phyloP scores from a whole-genome alignment of 2,113 vertebrate genomes.

The Solenodon paradoxus region DNA sequence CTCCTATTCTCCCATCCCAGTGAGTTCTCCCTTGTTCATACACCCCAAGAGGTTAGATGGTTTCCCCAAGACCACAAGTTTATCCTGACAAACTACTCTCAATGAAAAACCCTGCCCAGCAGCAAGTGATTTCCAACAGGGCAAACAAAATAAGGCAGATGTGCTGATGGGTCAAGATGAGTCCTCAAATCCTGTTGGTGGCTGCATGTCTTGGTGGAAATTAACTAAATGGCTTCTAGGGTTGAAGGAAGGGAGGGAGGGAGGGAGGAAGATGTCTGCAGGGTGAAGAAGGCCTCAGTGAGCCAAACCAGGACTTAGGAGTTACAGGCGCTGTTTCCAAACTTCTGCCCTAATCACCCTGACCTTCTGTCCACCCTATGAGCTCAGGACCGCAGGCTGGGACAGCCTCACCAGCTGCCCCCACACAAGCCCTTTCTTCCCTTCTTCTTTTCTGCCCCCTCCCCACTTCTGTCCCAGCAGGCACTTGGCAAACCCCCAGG shows the following conservation, averaged over 20 bases:
- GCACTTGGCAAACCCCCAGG: conserved; percentile 39
- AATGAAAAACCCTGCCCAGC: neutral
- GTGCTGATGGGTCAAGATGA: neutral
- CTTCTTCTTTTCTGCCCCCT: neutral
- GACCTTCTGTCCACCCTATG: neutral
- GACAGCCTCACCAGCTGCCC: neutral
- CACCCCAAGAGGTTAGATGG: neutral
- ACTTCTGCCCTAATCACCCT: neutral
- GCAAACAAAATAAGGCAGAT: neutral
- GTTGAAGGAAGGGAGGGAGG: neutral
- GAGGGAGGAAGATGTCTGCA: neutral
- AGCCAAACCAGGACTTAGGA: neutral
- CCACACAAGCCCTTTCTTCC: conserved; percentile 28
- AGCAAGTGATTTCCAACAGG: neutral
- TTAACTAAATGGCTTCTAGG: neutral
- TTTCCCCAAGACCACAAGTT: neutral
- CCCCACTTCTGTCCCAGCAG: conserved; percentile 15
- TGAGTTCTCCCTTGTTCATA: neutral
- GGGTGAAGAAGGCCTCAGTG: neutral
- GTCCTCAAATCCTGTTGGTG: neutral
- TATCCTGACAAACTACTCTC: neutral
- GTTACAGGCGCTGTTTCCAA: neutral
- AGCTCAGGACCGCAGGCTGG: neutral
- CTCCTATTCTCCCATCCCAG: neutral
- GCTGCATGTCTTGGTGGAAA: neutral